phyloP scores from a whole-genome alignment of 2,797 vertebrate genomes.

The Decapterus maruadsi region DNA sequence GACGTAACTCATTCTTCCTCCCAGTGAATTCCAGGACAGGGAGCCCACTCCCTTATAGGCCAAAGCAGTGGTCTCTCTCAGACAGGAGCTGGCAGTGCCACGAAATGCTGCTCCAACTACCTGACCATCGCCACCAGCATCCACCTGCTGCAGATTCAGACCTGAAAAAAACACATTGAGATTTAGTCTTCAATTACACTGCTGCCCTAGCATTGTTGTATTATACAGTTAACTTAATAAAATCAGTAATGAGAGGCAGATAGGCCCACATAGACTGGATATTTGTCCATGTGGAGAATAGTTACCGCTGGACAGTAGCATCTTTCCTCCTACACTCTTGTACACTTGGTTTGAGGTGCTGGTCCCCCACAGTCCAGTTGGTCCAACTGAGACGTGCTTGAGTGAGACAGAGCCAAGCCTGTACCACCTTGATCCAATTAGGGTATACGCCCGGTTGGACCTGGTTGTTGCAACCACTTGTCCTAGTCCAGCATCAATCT shows the following conservation, averaged over 20 bases:
- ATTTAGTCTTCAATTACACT: not conserved
- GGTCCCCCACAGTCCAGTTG: conserved; percentile 47
- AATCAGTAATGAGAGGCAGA: not conserved
- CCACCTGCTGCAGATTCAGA: conserved; percentile 31
- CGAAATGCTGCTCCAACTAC: conserved; percentile 26
- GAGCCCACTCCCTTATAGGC: rapidly evolving
- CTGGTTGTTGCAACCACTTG: conserved; percentile 24
- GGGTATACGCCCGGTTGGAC: not conserved
- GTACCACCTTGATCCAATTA: not conserved
- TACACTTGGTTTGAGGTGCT: not conserved
- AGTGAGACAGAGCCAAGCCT: not conserved
- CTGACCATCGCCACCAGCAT: conserved; percentile 61
- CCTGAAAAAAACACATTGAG: conserved; percentile 25
- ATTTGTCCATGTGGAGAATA: not conserved
- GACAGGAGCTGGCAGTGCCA: not conserved
- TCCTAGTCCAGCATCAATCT: conserved; percentile 62
- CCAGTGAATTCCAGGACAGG: not conserved
- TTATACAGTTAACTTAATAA: not conserved
- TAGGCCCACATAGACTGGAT: not conserved
- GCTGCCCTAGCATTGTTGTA: no score
- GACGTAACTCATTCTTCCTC: conserved; percentile 25
- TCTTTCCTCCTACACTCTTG: conserved; percentile 25
- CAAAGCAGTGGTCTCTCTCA: not conserved
- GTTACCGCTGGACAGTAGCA: not conserved
- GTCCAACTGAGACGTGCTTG: conserved; percentile 47